These are phyloP conservation scores for Oriolus oriolus DNA, from an alignment of 2,113 vertebrate genomes.

Conservation along the genomic window DNA sequence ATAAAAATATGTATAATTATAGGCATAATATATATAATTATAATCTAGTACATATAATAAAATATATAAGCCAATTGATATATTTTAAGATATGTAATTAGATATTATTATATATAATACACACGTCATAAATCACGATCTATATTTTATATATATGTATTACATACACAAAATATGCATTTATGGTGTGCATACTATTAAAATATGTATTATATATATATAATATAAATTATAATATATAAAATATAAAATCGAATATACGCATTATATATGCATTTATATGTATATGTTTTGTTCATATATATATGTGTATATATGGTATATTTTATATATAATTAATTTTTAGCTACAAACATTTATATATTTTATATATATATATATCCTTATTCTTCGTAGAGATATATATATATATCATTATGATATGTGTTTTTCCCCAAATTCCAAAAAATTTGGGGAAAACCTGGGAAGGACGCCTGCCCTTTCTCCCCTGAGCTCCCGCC, in stretches of 20 bases:
- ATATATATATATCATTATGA: no score
- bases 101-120: neutral
- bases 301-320: neutral
- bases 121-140: neutral
- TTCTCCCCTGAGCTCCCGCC: no score
- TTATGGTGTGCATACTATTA: neutral
- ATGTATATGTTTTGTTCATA: neutral
- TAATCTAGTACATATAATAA: neutral
- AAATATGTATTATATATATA: neutral
- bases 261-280: neutral
- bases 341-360: no score
- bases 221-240: neutral
- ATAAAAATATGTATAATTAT: neutral
- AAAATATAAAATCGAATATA: neutral
- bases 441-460: accelerated
- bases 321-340: neutral
- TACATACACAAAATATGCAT: neutral
- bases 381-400: no score
- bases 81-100: neutral
- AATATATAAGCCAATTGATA: neutral
- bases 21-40: neutral
- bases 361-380: no score
- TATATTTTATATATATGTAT: neutral
- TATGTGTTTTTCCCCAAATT: neutral
- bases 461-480: neutral